A percentile compares a stretch with the other conserved stretches of the same genome.
phyloP scores from a whole-genome alignment of 2,888 invertebrate species.

The Calliscelio sp. region DNA sequence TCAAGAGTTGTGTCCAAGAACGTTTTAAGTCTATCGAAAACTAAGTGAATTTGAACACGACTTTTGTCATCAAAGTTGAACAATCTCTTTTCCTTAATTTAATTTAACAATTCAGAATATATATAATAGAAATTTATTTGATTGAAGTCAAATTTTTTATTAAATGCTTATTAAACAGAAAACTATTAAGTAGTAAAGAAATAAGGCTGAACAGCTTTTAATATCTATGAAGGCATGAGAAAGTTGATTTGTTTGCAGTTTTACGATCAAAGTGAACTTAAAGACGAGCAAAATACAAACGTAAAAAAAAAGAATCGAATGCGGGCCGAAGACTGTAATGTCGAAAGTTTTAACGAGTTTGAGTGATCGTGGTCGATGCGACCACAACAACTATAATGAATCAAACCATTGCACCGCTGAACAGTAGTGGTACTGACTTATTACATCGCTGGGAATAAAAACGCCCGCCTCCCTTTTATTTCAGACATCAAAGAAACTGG shows the following conservation, averaged over 20 bases:
- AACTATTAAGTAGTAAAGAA: too few species aligned
- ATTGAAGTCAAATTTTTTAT: too few species aligned
- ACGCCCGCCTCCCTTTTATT: conserved; percentile 70
- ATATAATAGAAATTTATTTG: too few species aligned
- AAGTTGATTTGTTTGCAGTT: conserved; percentile 40
- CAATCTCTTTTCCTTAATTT: background rate
- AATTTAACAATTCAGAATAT: background rate
- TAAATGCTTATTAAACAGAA: too few species aligned
- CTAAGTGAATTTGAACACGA: conserved; percentile 69
- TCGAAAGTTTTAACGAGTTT: conserved; percentile 86
- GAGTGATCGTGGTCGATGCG: conserved; percentile 85
- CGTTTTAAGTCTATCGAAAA: conserved; percentile 75
- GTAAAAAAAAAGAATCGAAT: conserved; percentile 82
- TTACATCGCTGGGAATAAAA: conserved; percentile 80
- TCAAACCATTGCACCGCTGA: conserved; percentile 79
- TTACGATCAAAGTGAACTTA: conserved; percentile 47
- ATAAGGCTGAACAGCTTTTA: background rate
- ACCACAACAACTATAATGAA: conserved; percentile 84
- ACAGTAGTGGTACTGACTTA: conserved; percentile 82
- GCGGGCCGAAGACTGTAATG: conserved; percentile 84
- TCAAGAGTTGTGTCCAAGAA: conserved; percentile 73
- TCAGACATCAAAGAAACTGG: conserved; percentile 53
- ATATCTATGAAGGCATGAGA: background rate
- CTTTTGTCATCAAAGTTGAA: background rate
- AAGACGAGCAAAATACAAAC: conserved; percentile 59